Evolutionary conservation across 2,113 vertebrate species (phyloP).

Genomic region (Sinocyclocheilus anophthalmus): DNA sequence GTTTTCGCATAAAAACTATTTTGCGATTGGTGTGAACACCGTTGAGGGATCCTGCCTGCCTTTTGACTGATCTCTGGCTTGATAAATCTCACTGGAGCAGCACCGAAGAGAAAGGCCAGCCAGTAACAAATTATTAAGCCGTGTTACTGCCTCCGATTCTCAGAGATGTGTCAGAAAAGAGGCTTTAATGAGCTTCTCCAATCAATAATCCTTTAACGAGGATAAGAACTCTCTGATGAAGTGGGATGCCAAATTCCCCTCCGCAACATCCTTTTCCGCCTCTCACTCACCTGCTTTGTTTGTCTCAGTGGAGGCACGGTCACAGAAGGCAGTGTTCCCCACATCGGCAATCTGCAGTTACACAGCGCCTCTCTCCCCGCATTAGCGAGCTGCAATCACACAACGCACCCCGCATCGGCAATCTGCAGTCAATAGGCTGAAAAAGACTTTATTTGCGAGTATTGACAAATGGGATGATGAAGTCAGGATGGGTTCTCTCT

Average conservation of each 20-base stretch:
- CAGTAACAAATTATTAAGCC: slow-evolving; percentile 57
- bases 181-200: slow-evolving; percentile 62
- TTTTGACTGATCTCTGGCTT: slow-evolving; percentile 53
- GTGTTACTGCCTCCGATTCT: slow-evolving; percentile 57
- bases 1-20: background rate
- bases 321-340: slow-evolving; percentile 24
- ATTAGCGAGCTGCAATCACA: slow-evolving; percentile 50
- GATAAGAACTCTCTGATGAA: slow-evolving; percentile 65
- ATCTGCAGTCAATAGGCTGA: slow-evolving; percentile 56
- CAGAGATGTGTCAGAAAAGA: slow-evolving; percentile 59
- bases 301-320: slow-evolving; percentile 35
- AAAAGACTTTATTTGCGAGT: slow-evolving; percentile 59
- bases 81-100: slow-evolving; percentile 49
- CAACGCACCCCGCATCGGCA: slow-evolving; percentile 38
- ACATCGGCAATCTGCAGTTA: slow-evolving; percentile 47
- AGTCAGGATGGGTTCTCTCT: slow-evolving; percentile 47
- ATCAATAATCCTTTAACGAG: slow-evolving; percentile 65
- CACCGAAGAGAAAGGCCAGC: slow-evolving; percentile 42
- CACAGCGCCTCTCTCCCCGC: slow-evolving; percentile 17
- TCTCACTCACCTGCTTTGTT: slow-evolving; percentile 55
- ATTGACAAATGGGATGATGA: slow-evolving; percentile 59
- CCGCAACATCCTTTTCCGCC: slow-evolving; percentile 53
- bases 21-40: slow-evolving; percentile 11
- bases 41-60: slow-evolving; percentile 44
- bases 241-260: slow-evolving; percentile 53